phyloP scores from a whole-genome alignment of 2,113 vertebrate genomes.

The Megatriorchis doriae region DNA sequence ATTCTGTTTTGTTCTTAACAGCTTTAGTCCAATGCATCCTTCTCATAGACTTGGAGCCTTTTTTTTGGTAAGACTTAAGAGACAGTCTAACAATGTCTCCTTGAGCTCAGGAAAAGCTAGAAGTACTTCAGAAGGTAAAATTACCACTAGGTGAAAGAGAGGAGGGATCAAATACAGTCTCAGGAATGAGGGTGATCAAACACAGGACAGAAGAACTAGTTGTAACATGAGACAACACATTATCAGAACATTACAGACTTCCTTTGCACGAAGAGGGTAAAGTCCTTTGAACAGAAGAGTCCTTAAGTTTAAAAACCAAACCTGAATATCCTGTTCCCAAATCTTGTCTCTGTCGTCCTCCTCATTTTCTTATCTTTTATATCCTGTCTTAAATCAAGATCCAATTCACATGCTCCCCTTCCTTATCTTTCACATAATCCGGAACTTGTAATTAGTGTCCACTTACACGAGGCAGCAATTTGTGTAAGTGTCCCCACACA shows the following conservation, averaged over 20 bases:
- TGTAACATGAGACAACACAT: neutral
- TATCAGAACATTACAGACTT: neutral
- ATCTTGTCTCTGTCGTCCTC: neutral
- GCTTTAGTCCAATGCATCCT: neutral
- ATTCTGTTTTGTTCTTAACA: neutral
- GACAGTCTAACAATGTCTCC: neutral
- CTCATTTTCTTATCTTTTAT: neutral
- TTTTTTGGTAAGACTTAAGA: neutral
- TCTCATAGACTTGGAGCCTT: neutral
- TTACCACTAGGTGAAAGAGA: neutral
- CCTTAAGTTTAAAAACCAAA: neutral
- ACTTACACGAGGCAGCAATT: neutral
- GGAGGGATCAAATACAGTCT: neutral
- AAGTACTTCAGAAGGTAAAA: neutral
- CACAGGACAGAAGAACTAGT: neutral
- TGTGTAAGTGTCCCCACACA: neutral
- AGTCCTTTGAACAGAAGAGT: neutral
- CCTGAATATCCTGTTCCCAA: neutral
- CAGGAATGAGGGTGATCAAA: neutral
- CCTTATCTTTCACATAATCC: neutral
- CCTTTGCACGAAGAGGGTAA: neutral
- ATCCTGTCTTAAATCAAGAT: neutral
- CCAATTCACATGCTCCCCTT: neutral
- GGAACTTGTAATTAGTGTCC: neutral
- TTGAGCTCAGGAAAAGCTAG: neutral